Conservation (phyloP, 1,140 invertebrate species). For the Drosophila kanapiae region DNA sequence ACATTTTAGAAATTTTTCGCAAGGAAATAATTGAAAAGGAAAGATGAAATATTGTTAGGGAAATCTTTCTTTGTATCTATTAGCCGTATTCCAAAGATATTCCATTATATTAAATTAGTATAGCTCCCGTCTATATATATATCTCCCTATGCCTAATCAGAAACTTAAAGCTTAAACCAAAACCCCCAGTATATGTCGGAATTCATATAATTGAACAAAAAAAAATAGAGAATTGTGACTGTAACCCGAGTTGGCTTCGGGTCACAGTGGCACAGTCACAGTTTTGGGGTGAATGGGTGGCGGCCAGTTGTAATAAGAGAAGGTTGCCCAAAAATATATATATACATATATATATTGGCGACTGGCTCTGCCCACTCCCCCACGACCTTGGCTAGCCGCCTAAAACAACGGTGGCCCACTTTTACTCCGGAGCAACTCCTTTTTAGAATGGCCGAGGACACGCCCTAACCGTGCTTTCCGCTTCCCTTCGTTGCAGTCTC, state of each 20-base stretch:
- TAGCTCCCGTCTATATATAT: too few relatives aligned
- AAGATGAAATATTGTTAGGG: too few relatives aligned
- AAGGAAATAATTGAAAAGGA: too few relatives aligned
- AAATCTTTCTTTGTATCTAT: too few relatives aligned
- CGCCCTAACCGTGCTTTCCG: slow-evolving; percentile 36
- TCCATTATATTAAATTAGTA: neutral
- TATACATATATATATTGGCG: slow-evolving; percentile 12
- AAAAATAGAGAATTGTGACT: slow-evolving; percentile 10
- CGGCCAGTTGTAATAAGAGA: slow-evolving; percentile 36
- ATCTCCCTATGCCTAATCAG: neutral
- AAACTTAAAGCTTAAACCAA: neutral
- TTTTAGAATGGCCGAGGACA: slow-evolving; percentile 44
- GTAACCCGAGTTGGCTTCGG: slow-evolving; percentile 26
- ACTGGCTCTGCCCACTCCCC: slow-evolving; percentile 41
- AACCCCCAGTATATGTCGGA: neutral
- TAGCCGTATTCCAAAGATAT: neutral
- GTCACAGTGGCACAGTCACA: slow-evolving; percentile 28
- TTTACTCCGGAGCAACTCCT: slow-evolving; percentile 50
- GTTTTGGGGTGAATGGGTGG: slow-evolving; percentile 35
- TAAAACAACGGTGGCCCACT: slow-evolving; percentile 57
- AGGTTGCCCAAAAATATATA: slow-evolving; percentile 25
- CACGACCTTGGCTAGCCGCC: slow-evolving; percentile 61
- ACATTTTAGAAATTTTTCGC: too few relatives aligned
- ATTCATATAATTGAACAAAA: neutral
- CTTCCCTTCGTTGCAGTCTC: slow-evolving; percentile 64